phyloP scores from a whole-genome alignment of 2,113 vertebrate genomes.

The Tragelaphus strepsiceros region DNA sequence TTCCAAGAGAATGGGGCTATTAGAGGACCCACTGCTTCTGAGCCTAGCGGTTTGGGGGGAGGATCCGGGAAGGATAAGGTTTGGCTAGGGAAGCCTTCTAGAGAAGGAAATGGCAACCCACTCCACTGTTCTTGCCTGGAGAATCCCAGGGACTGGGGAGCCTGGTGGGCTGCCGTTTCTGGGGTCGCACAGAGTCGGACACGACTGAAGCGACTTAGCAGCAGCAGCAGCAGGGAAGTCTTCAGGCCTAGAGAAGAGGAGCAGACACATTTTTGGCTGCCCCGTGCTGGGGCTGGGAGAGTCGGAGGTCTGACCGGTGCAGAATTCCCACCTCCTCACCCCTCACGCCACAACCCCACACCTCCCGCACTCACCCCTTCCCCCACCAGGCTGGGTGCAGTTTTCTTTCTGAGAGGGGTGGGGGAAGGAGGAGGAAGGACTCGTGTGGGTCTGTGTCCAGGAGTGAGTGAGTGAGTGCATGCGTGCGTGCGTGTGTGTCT shows the following conservation, averaged over 20 bases:
- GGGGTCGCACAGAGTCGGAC: too few relatives aligned
- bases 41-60: not conserved
- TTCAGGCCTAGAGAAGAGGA: not conserved
- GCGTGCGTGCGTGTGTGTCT: not conserved
- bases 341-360: not conserved
- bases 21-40: slow-evolving; percentile 3
- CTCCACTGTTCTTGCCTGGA: too few relatives aligned
- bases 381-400: not conserved
- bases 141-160: too few relatives aligned
- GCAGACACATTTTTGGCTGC: not conserved
- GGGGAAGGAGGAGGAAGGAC: not conserved
- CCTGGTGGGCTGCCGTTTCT: too few relatives aligned
- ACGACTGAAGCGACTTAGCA: too few relatives aligned
- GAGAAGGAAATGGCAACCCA: too few relatives aligned
- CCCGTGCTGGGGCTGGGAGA: not conserved
- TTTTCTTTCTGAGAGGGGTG: not conserved
- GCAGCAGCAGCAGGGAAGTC: not conserved
- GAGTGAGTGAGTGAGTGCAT: not conserved
- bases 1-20: slow-evolving; percentile 56
- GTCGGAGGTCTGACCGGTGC: not conserved
- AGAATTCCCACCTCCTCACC: not conserved
- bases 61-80: accelerated
- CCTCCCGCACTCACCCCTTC: not conserved
- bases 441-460: not conserved
- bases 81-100: not conserved